These are phyloP conservation scores for Manduca sexta DNA, from an alignment of 1,140 invertebrate genomes.

Conservation along the genomic window DNA sequence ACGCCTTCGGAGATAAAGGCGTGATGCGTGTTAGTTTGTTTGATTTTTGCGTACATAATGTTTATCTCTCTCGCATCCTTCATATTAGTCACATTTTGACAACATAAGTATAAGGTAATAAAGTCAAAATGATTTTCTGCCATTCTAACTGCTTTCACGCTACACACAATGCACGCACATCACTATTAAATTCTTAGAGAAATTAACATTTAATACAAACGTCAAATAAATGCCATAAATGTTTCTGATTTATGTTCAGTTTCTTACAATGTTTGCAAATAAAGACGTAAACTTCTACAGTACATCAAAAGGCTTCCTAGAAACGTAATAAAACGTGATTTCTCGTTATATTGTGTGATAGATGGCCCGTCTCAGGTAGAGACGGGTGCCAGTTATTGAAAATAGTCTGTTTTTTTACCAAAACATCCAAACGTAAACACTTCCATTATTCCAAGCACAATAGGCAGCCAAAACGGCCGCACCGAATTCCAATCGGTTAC, in stretches of 20 bases:
- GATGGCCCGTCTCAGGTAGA: conserved; percentile 58
- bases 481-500: conserved; percentile 61
- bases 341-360: conserved; percentile 61
- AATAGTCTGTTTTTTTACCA: conserved; percentile 22
- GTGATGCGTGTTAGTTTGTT: too few relatives aligned
- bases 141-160: too few relatives aligned
- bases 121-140: too few relatives aligned
- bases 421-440: conserved; percentile 63
- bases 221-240: too few relatives aligned
- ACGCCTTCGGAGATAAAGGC: too few relatives aligned
- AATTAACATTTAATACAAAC: too few relatives aligned
- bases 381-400: conserved; percentile 33
- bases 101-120: too few relatives aligned
- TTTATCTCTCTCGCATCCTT: too few relatives aligned
- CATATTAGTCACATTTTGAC: too few relatives aligned
- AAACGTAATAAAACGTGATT: conserved; percentile 50
- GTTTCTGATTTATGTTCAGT: background rate
- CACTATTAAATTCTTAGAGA: too few relatives aligned
- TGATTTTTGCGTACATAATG: too few relatives aligned
- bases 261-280: conserved; percentile 58
- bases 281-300: conserved; percentile 45
- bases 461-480: conserved; percentile 39
- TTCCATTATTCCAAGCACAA: conserved; percentile 57
- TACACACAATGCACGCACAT: too few relatives aligned
- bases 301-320: conserved; percentile 25